These are phyloP conservation scores for Odontocolon sp. DNA, from an alignment of 2,888 invertebrate genomes.

Conservation along the genomic window DNA sequence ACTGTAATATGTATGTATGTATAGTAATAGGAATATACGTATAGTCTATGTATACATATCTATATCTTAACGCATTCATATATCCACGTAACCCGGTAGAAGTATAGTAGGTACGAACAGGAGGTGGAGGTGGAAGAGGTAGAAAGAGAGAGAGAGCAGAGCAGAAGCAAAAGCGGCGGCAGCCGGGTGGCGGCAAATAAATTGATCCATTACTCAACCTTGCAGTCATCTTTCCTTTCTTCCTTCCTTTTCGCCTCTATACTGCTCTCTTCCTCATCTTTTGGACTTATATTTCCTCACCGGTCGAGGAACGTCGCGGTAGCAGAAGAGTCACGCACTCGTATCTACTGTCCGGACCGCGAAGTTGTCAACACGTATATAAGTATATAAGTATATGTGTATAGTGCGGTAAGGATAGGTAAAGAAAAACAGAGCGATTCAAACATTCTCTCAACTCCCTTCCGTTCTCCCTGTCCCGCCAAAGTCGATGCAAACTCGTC, in stretches of 20 bases:
- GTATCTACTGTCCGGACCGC: conserved; percentile 9
- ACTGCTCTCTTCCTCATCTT: conserved; percentile 52
- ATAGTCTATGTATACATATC: conserved; percentile 63
- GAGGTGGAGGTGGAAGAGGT: neutral
- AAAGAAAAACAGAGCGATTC: neutral
- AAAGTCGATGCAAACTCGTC: neutral
- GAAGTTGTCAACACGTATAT: neutral
- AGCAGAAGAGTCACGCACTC: conserved; percentile 15
- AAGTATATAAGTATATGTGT: no score
- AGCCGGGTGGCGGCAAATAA: conserved; percentile 75
- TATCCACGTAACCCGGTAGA: neutral
- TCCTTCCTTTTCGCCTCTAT: conserved; percentile 70
- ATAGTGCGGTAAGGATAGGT: neutral
- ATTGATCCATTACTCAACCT: conserved; percentile 80
- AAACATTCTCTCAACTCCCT: neutral
- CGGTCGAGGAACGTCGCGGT: neutral
- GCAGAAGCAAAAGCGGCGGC: conserved; percentile 17
- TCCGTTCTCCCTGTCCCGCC: no score
- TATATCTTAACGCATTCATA: conserved; percentile 61
- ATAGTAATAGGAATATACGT: neutral
- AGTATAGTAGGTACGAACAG: conserved; percentile 1
- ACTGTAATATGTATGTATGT: neutral
- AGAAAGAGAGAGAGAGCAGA: neutral
- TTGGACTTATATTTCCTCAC: conserved; percentile 27
- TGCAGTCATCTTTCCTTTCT: conserved; percentile 74